Conservation (phyloP, 2,113 vertebrate species). For the Sardina pilchardus region DNA sequence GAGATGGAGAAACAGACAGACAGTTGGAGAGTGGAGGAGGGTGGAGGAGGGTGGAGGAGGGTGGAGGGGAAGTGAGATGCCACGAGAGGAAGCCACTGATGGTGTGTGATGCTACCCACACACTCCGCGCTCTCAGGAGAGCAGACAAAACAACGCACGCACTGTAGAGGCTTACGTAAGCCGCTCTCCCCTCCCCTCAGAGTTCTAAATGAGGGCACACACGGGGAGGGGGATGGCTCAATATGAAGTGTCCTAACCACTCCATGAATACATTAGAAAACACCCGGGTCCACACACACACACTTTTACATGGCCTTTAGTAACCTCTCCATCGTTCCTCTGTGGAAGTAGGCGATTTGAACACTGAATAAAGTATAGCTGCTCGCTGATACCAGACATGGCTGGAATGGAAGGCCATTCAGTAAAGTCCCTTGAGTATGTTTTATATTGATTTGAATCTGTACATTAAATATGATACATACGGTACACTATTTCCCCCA, state of each 20-base stretch:
- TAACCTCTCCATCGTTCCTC: not conserved
- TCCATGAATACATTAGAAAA: not conserved
- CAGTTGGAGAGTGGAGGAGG: not conserved
- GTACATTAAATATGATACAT: too few species aligned
- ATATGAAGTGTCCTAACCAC: not conserved
- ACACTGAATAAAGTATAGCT: not conserved
- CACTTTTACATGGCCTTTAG: not conserved
- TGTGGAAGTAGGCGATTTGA: not conserved
- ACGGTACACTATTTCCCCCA: too few species aligned
- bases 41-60: not conserved
- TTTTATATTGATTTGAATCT: too few species aligned
- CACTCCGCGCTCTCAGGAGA: not conserved
- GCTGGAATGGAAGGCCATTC: not conserved
- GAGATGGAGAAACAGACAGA: too few species aligned
- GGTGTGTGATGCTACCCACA: slow-evolving; percentile 10
- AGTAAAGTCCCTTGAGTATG: too few species aligned
- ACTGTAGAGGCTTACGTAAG: not conserved
- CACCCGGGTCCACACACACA: not conserved
- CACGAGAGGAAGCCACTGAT: not conserved
- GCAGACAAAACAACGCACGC: not conserved
- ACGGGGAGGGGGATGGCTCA: not conserved
- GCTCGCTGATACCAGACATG: too few species aligned
- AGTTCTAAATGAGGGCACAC: not conserved
- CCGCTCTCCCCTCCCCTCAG: not conserved
- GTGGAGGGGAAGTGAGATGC: not conserved